Percentiles rank a stretch among this genome's conserved stretches.
phyloP scores from a whole-genome alignment of 2,888 invertebrate species.

The Aphodius granarius region DNA sequence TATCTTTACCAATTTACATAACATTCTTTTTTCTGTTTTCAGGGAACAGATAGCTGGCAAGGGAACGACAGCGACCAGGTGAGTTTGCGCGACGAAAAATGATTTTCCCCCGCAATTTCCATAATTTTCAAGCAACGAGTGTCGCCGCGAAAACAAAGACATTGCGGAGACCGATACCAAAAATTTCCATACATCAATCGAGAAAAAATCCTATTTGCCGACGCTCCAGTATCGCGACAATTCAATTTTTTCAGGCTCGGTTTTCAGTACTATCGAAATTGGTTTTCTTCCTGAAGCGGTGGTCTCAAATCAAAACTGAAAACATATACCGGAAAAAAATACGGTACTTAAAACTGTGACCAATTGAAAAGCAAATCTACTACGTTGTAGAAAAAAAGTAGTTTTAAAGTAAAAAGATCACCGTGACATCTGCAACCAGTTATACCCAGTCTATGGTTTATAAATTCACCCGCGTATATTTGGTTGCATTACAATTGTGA shows the following conservation, averaged over 20 bases:
- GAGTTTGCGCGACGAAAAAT: slow-evolving; percentile 38
- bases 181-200: neutral
- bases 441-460: no score
- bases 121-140: neutral
- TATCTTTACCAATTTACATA: neutral
- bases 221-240: neutral
- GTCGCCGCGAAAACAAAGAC: neutral
- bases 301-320: neutral
- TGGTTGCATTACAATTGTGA: no score
- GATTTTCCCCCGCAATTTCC: neutral
- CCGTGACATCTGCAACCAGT: no score
- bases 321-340: neutral
- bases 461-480: no score
- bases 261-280: neutral
- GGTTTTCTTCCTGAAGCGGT: neutral
- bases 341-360: neutral
- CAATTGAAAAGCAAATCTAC: no score
- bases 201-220: neutral
- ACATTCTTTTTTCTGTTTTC: slow-evolving; percentile 50
- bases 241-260: neutral
- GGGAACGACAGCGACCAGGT: slow-evolving; percentile 64
- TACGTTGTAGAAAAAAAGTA: no score
- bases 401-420: no score
- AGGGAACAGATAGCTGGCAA: slow-evolving; percentile 66
- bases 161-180: neutral